These are phyloP conservation scores for Dryobota labecula DNA, from an alignment of 2,888 invertebrate species.

Conservation along the genomic window DNA sequence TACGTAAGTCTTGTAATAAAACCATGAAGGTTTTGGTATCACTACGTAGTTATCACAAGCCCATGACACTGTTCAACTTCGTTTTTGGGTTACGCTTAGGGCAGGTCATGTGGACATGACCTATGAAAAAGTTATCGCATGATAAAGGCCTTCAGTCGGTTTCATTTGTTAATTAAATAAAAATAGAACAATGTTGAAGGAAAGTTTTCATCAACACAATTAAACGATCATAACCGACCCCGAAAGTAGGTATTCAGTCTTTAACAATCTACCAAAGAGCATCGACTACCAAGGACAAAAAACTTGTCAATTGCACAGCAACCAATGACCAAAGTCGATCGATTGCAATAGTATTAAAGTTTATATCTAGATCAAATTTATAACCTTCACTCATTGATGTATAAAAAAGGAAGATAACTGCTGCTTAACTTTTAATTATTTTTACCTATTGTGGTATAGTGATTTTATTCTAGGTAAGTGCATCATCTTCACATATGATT, in stretches of 20 bases:
- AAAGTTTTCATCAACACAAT: background rate
- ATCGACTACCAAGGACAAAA: background rate
- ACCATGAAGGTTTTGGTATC: background rate
- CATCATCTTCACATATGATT: too few relatives aligned
- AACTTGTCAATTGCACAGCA: constrained; percentile 25
- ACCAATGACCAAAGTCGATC: constrained; percentile 20
- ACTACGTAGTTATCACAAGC: background rate
- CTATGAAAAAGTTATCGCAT: background rate
- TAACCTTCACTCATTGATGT: constrained; percentile 15
- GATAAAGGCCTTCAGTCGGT: background rate
- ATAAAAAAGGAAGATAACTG: too few relatives aligned
- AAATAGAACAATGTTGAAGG: background rate
- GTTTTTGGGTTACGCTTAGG: background rate
- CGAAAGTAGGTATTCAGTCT: background rate
- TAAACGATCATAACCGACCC: background rate
- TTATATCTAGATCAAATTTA: constrained; percentile 27
- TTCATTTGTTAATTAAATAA: background rate
- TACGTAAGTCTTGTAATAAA: background rate
- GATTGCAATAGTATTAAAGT: constrained; percentile 29
- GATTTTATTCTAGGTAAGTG: too few relatives aligned
- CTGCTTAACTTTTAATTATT: too few relatives aligned
- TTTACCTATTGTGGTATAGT: too few relatives aligned
- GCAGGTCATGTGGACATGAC: background rate
- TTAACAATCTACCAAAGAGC: background rate
- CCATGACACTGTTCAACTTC: background rate